Percentiles rank a stretch among this genome's conserved stretches.
Conservation (phyloP, 2,888 invertebrate genomes). For the Drymonia ruficornis region DNA sequence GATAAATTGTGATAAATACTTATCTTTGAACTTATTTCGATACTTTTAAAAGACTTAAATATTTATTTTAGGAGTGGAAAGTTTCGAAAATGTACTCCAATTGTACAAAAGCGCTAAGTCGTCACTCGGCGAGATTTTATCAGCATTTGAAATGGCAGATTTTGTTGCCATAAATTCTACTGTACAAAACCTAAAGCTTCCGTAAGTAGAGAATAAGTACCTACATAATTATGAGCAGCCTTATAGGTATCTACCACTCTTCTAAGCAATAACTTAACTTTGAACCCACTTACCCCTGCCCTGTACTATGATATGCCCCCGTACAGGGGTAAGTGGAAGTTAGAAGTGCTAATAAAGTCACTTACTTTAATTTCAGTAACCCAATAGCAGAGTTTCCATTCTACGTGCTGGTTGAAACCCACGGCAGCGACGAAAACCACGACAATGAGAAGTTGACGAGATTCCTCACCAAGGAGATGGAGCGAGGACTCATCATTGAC, state of each 20-base stretch:
- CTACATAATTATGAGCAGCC: background rate
- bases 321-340: no score
- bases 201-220: conserved; percentile 58
- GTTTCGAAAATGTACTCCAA: conserved; percentile 91
- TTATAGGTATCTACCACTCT: no score
- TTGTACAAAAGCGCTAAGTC: conserved; percentile 90
- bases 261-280: background rate
- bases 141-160: conserved; percentile 98
- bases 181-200: conserved; percentile 81
- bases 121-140: conserved; percentile 94
- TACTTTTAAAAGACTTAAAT: background rate
- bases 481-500: conserved; percentile 89
- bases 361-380: no score
- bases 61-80: conserved; percentile 86
- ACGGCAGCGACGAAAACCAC: conserved; percentile 93
- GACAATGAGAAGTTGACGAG: conserved; percentile 94
- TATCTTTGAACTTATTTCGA: background rate
- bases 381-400: conserved; percentile 89
- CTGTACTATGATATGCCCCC: no score
- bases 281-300: no score
- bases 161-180: conserved; percentile 88
- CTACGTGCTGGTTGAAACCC: conserved; percentile 94
- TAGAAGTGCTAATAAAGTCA: no score
- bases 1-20: background rate
- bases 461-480: conserved; percentile 91